phyloP scores from a whole-genome alignment of 2,797 vertebrate genomes.

The Anas flavirostris region DNA sequence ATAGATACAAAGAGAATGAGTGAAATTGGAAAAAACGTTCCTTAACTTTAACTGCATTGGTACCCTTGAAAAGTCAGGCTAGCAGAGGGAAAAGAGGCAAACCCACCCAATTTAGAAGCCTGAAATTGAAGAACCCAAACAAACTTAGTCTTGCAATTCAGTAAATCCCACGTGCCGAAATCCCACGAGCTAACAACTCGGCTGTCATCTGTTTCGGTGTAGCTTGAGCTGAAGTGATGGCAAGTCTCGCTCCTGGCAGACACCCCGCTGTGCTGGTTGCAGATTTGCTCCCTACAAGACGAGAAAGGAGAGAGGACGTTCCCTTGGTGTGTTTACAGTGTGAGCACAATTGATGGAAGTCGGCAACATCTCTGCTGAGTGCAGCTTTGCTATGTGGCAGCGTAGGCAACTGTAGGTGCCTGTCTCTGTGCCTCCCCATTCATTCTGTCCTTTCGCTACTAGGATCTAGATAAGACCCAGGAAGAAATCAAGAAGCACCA shows the following conservation, averaged over 20 bases:
- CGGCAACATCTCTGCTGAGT: slow-evolving; percentile 33
- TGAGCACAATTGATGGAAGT: background rate
- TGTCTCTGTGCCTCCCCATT: background rate
- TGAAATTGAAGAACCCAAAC: background rate
- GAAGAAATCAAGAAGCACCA: slow-evolving; percentile 96
- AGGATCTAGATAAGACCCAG: slow-evolving; percentile 97
- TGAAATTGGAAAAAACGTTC: background rate
- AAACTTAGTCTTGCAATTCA: background rate
- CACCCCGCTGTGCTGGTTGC: background rate
- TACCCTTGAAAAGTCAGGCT: background rate
- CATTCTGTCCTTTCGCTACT: slow-evolving; percentile 48
- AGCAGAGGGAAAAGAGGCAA: background rate
- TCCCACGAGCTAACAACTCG: background rate
- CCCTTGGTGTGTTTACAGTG: slow-evolving; percentile 35
- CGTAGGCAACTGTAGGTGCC: background rate
- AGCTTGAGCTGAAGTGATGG: background rate
- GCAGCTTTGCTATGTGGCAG: slow-evolving; percentile 64
- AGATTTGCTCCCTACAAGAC: background rate
- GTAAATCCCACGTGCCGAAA: background rate
- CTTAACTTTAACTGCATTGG: background rate
- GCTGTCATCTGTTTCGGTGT: background rate
- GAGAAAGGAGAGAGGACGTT: slow-evolving; percentile 14
- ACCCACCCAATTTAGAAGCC: background rate
- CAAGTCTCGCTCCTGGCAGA: background rate
- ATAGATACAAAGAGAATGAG: background rate